A percentile compares a stretch with the other conserved stretches of the same genome.
Conservation (phyloP, 2,797 vertebrate genomes). For the Hippocampus kuda region DNA sequence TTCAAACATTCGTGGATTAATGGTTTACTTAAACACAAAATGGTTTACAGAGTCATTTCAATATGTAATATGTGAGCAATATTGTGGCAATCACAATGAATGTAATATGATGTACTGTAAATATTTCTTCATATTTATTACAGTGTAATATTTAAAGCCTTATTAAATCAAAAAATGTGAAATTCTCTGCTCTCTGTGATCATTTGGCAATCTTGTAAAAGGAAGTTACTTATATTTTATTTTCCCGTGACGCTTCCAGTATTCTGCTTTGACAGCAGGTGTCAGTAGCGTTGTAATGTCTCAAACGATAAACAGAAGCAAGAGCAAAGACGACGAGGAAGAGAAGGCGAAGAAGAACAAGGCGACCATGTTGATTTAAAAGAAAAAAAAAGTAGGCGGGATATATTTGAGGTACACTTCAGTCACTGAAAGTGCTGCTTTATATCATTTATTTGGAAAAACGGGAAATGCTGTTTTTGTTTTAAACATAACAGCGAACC, state of each 20-base stretch:
- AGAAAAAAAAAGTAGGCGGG: constrained; percentile 66
- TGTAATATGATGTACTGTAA: constrained; percentile 19
- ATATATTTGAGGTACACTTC: constrained; percentile 50
- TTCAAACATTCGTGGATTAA: constrained; percentile 5
- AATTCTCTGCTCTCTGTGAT: neutral
- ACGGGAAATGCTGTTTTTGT: constrained; percentile 19
- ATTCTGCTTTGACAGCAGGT: constrained; percentile 10
- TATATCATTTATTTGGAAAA: constrained; percentile 15
- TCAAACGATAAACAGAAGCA: constrained; percentile 30
- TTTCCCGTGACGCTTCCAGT: neutral
- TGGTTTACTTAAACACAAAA: neutral
- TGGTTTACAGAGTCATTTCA: neutral
- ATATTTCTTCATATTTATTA: constrained; percentile 15
- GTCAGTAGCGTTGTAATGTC: constrained; percentile 22
- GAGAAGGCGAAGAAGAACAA: constrained; percentile 56
- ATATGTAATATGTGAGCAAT: neutral
- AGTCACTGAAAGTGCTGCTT: constrained; percentile 11
- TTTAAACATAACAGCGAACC: constrained; percentile 25
- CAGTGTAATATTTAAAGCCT: constrained; percentile 24
- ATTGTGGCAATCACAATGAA: constrained; percentile 25
- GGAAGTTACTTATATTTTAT: neutral
- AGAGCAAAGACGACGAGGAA: constrained; percentile 25
- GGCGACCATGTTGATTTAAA: constrained; percentile 72
- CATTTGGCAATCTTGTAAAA: neutral
- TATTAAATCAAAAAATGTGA: constrained; percentile 28